Evolutionary conservation across 2,113 vertebrate species (phyloP).

Genomic region (Phrynosoma blainvillii): DNA sequence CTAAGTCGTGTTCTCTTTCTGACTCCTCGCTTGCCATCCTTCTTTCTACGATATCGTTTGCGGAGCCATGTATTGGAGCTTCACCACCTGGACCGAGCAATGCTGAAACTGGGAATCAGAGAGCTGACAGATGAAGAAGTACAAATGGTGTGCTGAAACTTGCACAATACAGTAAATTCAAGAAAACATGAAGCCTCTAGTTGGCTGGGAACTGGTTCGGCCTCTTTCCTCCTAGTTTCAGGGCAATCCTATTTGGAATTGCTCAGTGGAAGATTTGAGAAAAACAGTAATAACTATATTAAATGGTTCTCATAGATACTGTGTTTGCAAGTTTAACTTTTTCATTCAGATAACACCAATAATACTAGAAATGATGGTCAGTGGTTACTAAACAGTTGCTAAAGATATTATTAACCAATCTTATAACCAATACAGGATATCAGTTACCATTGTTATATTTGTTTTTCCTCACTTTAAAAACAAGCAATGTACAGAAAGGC

Average conservation of each 20-base stretch:
- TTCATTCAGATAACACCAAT: not conserved
- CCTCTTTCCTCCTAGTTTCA: not conserved
- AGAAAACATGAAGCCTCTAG: not conserved
- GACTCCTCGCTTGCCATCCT: conserved; percentile 79
- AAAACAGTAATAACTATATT: not conserved
- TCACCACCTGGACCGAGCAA: conserved; percentile 84
- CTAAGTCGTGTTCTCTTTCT: conserved; percentile 88
- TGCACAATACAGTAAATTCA: accelerated
- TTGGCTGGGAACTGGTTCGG: accelerated
- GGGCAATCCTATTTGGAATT: not conserved
- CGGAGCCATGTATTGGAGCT: conserved; percentile 81
- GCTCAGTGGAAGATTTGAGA: not conserved
- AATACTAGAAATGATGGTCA: not conserved
- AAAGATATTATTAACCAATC: not conserved
- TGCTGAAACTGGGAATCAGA: conserved; percentile 79
- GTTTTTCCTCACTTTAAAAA: not conserved
- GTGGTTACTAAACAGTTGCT: not conserved
- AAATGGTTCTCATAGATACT: not conserved
- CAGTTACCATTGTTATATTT: not conserved
- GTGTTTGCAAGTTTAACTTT: not conserved
- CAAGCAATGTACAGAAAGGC: not conserved
- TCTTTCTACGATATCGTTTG: conserved; percentile 81
- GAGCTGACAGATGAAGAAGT: conserved; percentile 86
- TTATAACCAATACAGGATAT: not conserved
- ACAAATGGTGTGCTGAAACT: conserved; percentile 75